phyloP scores from a whole-genome alignment of 2,113 vertebrate species.

The Elephas maximus region DNA sequence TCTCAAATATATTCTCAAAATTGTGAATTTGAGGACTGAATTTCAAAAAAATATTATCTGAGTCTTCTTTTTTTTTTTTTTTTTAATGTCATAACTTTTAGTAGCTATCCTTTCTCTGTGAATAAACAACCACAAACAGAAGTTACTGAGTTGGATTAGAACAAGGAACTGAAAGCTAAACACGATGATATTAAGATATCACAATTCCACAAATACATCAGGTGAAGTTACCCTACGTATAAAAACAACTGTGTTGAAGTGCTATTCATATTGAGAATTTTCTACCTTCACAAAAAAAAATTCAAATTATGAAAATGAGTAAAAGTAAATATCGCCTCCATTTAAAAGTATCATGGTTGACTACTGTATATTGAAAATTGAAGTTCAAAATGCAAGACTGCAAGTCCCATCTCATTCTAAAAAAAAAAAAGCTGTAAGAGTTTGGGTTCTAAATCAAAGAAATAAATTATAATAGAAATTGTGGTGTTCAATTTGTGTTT shows the following conservation, averaged over 20 bases:
- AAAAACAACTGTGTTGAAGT: background rate
- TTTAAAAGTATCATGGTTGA: background rate
- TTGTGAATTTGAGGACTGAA: background rate
- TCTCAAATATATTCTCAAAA: constrained; percentile 8
- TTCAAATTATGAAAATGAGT: constrained; percentile 7
- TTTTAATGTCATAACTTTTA: background rate
- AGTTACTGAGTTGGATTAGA: background rate
- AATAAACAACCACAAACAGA: background rate
- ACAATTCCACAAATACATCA: background rate
- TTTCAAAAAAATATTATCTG: background rate
- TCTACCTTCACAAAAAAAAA: background rate
- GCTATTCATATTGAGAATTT: constrained; percentile 11
- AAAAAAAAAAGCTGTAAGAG: background rate
- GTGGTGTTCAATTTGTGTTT: background rate
- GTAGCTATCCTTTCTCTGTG: background rate
- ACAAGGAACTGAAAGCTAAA: constrained; percentile 21
- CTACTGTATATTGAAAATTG: background rate
- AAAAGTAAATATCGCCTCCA: background rate
- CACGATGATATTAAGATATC: background rate
- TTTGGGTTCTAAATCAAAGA: constrained; percentile 41
- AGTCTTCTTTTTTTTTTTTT: constrained; percentile 4
- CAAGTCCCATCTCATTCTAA: background rate
- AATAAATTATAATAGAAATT: background rate
- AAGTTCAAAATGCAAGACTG: constrained; percentile 29
- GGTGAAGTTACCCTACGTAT: background rate